Evolutionary conservation across 2,797 vertebrate genomes (phyloP).

Genomic region (Okamejei kenojei): DNA sequence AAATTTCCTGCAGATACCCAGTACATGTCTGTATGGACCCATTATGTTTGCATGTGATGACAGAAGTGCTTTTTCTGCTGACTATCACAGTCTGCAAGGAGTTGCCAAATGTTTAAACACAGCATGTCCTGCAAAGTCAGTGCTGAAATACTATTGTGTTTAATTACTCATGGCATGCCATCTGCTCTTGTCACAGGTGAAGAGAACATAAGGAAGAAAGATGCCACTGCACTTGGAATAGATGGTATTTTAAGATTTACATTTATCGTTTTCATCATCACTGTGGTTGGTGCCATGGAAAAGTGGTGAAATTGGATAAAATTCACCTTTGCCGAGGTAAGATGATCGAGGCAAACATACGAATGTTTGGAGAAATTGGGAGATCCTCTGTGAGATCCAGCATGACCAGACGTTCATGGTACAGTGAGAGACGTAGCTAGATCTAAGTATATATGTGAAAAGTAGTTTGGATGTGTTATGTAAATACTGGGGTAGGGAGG

Average conservation of each 20-base stretch:
- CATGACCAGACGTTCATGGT: not conserved
- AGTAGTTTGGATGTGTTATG: not conserved
- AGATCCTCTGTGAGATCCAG: not conserved
- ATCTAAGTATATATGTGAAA: not conserved
- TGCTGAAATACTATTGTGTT: not conserved
- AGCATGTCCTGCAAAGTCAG: slow-evolving; percentile 16
- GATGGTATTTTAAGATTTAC: not conserved
- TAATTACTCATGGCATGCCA: not conserved
- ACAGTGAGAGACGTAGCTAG: not conserved
- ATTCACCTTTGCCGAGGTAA: not conserved
- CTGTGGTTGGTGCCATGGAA: not conserved
- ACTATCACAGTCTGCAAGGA: not conserved
- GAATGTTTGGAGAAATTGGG: not conserved
- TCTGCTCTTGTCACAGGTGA: not conserved
- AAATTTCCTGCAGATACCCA: not conserved
- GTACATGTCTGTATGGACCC: not conserved
- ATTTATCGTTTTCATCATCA: not conserved
- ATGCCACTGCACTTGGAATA: not conserved
- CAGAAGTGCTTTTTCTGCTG: not conserved
- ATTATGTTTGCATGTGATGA: not conserved
- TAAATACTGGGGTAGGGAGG: not conserved
- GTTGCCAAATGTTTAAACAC: not conserved
- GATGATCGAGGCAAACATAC: not conserved
- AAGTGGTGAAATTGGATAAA: not conserved
- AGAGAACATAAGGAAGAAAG: not conserved